Conservation (phyloP, 53 echinoderm and acorn worm species). For the Holothuria leucospilota region DNA sequence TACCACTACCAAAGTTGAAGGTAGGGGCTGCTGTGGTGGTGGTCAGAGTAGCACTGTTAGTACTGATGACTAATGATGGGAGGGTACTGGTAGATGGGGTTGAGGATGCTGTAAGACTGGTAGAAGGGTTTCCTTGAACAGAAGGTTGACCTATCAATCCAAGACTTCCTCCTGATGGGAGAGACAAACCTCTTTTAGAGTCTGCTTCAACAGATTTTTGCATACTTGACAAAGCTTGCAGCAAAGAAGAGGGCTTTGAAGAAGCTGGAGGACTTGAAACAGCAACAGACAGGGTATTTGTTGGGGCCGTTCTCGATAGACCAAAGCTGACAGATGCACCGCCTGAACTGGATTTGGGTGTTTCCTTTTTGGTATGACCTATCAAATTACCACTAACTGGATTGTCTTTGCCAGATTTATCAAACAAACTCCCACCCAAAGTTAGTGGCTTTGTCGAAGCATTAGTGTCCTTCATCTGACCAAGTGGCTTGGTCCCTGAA, state of each 20-base stretch:
- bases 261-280: neutral
- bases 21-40: conserved; percentile 2
- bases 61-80: neutral
- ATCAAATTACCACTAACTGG: too few species aligned
- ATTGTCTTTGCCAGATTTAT: too few species aligned
- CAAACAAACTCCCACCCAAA: too few species aligned
- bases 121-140: neutral
- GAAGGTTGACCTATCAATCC: neutral
- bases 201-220: neutral
- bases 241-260: conserved; percentile 24
- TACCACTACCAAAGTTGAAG: conserved; percentile 31
- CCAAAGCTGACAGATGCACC: too few species aligned
- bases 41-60: neutral
- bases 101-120: neutral
- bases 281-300: neutral
- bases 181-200: too few species aligned
- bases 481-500: neutral
- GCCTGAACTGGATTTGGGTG: too few species aligned
- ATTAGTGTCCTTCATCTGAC: neutral
- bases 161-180: neutral
- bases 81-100: neutral
- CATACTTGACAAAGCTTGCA: conserved; percentile 37
- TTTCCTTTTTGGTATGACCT: too few species aligned
- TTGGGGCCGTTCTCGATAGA: neutral
- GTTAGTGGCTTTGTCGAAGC: too few species aligned